Evolutionary conservation across 2,797 vertebrate genomes (phyloP), one percentile per base, ranked within the genome.

Genomic region (Kryptopterus vitreolus): DNA sequence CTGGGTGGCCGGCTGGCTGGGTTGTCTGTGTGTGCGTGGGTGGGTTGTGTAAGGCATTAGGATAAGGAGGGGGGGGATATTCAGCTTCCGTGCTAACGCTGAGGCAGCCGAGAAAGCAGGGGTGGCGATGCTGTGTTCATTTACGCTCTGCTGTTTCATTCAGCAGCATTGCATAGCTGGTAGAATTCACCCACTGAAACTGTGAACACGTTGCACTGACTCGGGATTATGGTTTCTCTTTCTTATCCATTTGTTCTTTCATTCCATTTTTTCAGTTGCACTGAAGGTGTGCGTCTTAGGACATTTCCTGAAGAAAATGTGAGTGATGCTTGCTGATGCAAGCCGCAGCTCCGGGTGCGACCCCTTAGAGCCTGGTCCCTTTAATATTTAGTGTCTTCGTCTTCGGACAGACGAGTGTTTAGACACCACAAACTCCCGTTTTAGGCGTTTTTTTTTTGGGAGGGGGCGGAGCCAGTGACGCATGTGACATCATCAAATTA

Each of bases 71-170:
- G 66, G 62, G 66, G 55, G 55, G 71, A 79, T 79, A 52, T 26
- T 71, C 46, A 11, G 68, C 29, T 46, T 52, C 38, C 16, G 0
- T 48, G 35, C 43, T 78, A 68, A 78, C 43, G 31, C 76, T 66
- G 62, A 55, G 50, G 76, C 76, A 26, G 26, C 13, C 11, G 22
- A 52, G 55, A 15, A 2, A 26, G 38, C 22, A 48, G 66, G 57
- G 38, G 29, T 89, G 82, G 65, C 79, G 72, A 76, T 85, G 80
- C 70, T 85, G 65, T 84, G 29, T 84, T 81, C 55, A 35, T 86
- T 89, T 43, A 69, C 72, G 86, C 80, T 83, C 16, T 77, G 79
- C 77, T 85, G n/a, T 46, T 48, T 68, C n/a, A 68, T 13, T 68
- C 65, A 68, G n/a, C 65, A 48, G 12, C 43, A 46, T 68, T 16